Base-by-base conservation (phyloP, 2,113 vertebrate genomes). In the Sylvilagus bachmani region DNA sequence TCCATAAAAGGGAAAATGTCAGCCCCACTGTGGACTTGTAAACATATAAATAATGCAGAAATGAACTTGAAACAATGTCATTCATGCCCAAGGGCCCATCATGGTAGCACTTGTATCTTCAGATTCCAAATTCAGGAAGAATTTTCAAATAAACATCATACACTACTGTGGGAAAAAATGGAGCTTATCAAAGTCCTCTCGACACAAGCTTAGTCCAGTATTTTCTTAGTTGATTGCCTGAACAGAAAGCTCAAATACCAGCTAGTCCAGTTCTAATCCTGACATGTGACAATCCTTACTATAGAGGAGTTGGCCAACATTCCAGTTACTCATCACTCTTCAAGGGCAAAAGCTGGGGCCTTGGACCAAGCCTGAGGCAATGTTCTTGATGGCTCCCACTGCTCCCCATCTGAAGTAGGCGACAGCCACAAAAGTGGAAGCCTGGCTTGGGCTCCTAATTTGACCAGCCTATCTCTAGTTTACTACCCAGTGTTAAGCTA, bases 211-310 rank as follows among this genome's bases (percentile, higher is more conserved):
- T 89, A 91, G 22, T 13, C 14, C 67, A 77, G 1, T 80, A 4
- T 81, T 93, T 87, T 91, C 64, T 80, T 75, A 62, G 24, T 78
- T 90, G 64, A 53, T 69, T 85, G 87, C 14, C 66, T 81, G 77
- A n/a, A 77, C 38, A 93, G 61, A 55, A 93, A 66, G 2, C n/a
- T 89, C 90, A 80, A 66, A 77, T 78, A 84, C 33, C 70, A 94
- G 80, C 70, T 7, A 93, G 66, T 83, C 53, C 44, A 78, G 84
- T 73, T 90, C n/a, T 78, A 33, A 94, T 84, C 61, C 75, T 87
- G 77, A 67, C 27, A 70, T 27, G n/a, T 8, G 44, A 75, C 25
- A 87, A 73, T 19, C n/a, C 10, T 80, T 85, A 27, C 27, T 36
- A 31, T 14, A 36, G 10, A 87, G 77, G 7, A 88, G 62, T 6